Evolutionary conservation across 2,888 invertebrate genomes (phyloP).

Genomic region (Hydraecia micacea): DNA sequence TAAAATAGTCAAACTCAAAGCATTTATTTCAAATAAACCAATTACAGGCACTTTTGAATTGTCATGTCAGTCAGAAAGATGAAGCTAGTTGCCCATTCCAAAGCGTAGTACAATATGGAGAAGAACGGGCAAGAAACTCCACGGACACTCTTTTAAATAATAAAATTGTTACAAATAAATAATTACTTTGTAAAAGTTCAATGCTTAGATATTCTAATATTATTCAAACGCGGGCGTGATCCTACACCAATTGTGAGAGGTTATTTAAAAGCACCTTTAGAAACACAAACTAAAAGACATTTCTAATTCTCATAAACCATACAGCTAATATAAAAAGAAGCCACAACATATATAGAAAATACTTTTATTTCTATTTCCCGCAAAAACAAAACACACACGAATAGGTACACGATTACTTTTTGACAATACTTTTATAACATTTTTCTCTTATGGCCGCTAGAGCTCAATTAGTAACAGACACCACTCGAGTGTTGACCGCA

Average conservation of each 20-base stretch:
- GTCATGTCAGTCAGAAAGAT: background rate
- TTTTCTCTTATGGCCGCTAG: background rate
- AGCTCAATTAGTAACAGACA: constrained; percentile 47
- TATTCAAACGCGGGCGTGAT: background rate
- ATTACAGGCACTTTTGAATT: background rate
- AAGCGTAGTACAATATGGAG: background rate
- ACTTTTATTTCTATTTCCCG: background rate
- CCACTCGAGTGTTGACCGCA: constrained; percentile 34
- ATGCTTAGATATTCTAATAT: background rate
- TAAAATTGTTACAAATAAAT: background rate
- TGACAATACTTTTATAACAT: constrained; percentile 5
- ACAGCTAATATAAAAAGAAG: background rate
- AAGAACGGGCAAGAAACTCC: background rate
- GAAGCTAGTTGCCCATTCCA: background rate
- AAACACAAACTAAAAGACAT: background rate
- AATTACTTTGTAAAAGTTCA: background rate
- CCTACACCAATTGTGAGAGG: background rate
- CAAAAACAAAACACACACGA: background rate
- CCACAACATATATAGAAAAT: background rate
- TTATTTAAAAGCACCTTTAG: background rate
- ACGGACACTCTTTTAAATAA: background rate
- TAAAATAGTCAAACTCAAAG: background rate
- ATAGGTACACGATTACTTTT: background rate
- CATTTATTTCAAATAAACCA: background rate
- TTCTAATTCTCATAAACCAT: background rate